phyloP scores from a whole-genome alignment of 2,113 vertebrate genomes.

The Oophaga pumilio region DNA sequence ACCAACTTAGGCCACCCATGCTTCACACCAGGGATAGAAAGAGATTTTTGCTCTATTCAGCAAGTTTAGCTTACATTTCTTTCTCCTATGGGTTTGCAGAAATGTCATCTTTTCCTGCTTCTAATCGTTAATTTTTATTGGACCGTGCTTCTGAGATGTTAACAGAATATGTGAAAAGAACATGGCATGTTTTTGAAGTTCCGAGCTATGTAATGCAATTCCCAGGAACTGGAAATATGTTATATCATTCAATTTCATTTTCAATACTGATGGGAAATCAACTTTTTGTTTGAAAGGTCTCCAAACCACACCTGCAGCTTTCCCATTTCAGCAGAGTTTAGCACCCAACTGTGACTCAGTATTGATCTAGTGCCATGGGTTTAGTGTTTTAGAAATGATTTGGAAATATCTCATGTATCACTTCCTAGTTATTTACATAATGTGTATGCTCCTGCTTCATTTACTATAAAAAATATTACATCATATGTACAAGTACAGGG shows the following conservation, averaged over 20 bases:
- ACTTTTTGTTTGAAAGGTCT: slow-evolving; percentile 14
- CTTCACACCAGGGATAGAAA: slow-evolving; percentile 15
- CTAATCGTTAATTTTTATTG: slow-evolving; percentile 6
- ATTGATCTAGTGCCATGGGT: neutral
- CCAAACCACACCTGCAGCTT: slow-evolving; percentile 47
- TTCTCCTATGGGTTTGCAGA: neutral
- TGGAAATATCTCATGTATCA: neutral
- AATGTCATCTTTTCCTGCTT: slow-evolving; percentile 12
- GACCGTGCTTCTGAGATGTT: slow-evolving; percentile 17
- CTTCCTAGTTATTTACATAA: neutral
- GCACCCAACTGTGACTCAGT: slow-evolving; percentile 31
- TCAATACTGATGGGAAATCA: slow-evolving; percentile 24
- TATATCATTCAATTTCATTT: slow-evolving; percentile 44
- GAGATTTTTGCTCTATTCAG: neutral
- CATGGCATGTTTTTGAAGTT: slow-evolving; percentile 10
- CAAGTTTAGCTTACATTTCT: neutral
- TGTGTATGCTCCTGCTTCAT: neutral
- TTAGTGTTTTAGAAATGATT: neutral
- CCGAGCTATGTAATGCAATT: slow-evolving; percentile 14
- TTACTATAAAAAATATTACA: neutral
- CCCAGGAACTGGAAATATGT: slow-evolving; percentile 26
- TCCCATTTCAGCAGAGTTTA: slow-evolving; percentile 39
- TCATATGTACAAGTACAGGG: neutral
- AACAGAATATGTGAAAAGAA: slow-evolving; percentile 10
- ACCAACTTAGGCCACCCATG: slow-evolving; percentile 44